phyloP scores from a whole-genome alignment of 2,797 vertebrate genomes.

The Enteromius mattozi region DNA sequence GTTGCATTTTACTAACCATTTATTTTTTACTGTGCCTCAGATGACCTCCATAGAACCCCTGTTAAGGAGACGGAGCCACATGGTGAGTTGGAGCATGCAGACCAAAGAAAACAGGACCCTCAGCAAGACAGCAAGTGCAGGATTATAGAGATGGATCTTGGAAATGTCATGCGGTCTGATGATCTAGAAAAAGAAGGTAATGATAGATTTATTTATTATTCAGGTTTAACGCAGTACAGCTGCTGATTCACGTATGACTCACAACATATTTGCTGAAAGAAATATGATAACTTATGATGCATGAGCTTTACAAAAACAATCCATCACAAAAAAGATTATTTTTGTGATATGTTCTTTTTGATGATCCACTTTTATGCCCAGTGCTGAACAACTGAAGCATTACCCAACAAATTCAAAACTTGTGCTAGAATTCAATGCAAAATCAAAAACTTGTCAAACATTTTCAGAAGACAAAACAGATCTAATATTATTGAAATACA shows the following conservation, averaged over 20 bases:
- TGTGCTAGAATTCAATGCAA: neutral
- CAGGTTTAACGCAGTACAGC: neutral
- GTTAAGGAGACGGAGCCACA: constrained; percentile 32
- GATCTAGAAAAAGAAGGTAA: constrained; percentile 50
- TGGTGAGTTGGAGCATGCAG: constrained; percentile 38
- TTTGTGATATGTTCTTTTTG: constrained; percentile 4
- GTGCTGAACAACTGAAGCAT: constrained; percentile 16
- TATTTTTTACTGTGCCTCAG: constrained; percentile 41
- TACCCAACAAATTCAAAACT: neutral
- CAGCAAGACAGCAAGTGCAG: constrained; percentile 1
- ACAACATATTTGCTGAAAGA: neutral
- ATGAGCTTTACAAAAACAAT: constrained; percentile 12
- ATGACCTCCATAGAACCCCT: constrained; percentile 34
- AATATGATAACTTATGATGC: neutral
- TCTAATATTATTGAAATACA: constrained; percentile 19
- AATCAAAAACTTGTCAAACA: constrained; percentile 30
- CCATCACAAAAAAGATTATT: neutral
- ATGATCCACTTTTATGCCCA: neutral
- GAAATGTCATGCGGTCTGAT: constrained; percentile 41
- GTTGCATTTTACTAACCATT: neutral
- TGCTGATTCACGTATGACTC: neutral
- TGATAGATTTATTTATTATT: constrained; percentile 11
- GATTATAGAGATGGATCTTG: constrained; percentile 32
- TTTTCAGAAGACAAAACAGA: constrained; percentile 20
- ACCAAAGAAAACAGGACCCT: neutral